A percentile compares a stretch with the other conserved stretches of the same genome.
These are phyloP conservation scores for Neuroscelio doddi DNA, from an alignment of 2,888 invertebrate genomes.

Conservation along the genomic window DNA sequence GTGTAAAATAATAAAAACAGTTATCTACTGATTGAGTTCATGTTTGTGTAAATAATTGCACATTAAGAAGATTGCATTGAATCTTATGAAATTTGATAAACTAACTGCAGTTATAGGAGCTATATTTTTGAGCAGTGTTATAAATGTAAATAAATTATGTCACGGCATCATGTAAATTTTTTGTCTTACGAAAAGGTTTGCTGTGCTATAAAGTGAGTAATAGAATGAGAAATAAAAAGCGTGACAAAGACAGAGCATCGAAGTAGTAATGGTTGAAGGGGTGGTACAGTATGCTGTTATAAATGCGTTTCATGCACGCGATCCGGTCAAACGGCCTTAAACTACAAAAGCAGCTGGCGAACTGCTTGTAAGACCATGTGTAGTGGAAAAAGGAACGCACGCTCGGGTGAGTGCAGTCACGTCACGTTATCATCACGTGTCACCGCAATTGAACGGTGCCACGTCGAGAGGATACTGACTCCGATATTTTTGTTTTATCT, in stretches of 20 bases:
- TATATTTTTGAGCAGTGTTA: no score
- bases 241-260: slow-evolving; percentile 38
- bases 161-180: slow-evolving; percentile 1
- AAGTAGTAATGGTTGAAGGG: slow-evolving; percentile 51
- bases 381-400: slow-evolving; percentile 35
- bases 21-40: no score
- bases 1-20: no score
- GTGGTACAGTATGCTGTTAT: slow-evolving; percentile 59
- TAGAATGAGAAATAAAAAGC: slow-evolving; percentile 41
- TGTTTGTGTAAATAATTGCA: no score
- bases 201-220: slow-evolving; percentile 22
- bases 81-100: no score
- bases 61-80: no score
- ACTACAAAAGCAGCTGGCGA: slow-evolving; percentile 51
- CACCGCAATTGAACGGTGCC: slow-evolving; percentile 49
- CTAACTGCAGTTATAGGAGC: no score
- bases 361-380: slow-evolving; percentile 48
- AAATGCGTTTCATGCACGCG: slow-evolving; percentile 64
- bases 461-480: slow-evolving; percentile 35
- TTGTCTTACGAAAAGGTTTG: slow-evolving; percentile 20
- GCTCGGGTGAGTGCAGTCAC: slow-evolving; percentile 52
- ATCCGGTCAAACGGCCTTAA: slow-evolving; percentile 60
- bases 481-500: slow-evolving; percentile 34
- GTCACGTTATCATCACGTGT: slow-evolving; percentile 65
- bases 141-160: slow-evolving; percentile 13